Base-by-base conservation (phyloP, 1,140 invertebrate genomes). In the Drosophila baimaii region DNA sequence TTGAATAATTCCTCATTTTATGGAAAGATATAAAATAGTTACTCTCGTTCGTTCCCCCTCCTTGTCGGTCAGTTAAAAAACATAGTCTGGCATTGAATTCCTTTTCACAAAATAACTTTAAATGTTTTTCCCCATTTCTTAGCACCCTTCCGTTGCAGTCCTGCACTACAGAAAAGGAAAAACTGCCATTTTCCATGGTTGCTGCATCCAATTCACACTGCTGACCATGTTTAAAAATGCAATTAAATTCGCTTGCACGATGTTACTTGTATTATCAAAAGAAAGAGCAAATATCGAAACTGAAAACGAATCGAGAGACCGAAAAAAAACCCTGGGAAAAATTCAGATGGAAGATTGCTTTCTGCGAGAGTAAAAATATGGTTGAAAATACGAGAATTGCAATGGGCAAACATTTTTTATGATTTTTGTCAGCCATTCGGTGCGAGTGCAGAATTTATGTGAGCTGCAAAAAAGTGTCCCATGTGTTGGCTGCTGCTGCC, bases 361-460 rank as follows among this genome's bases (percentile, higher is more conserved):
- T 54, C 31, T 54, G 29, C 19, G 31, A 54, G 23, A 13, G 31
- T 3, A 15, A 66, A 68, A 68, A 66, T 69, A 73, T 72, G 25
- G 19, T 54, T 61, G 23, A 62, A 59, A 51, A 61, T 52, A 73
- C n/a, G 56, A 43, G 47, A 54, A 73, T 19, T 44, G 68, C 54
- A 51, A n/a, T 33, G 55, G 55, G 35, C 27, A 8, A n/a, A n/a
- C 25, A 29, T 23, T 66, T 56, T 70, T 44, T 56, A 52, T n/a
- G 58, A 35, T 44, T 65, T 68, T 29, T 43, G 35, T 37, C 61
- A 59, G 49, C 46, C 47, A 47, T 39, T 65, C 51, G 37, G 56
- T 29, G 29, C 5, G 39, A 54, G 35, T 55, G 52, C 66, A 47
- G 31, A 85, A 78, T 68, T 78, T 81, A 75, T 78, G 74, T 41